These are phyloP conservation scores for Drosophila infuscata DNA, from an alignment of 2,888 invertebrate species.

Conservation along the genomic window DNA sequence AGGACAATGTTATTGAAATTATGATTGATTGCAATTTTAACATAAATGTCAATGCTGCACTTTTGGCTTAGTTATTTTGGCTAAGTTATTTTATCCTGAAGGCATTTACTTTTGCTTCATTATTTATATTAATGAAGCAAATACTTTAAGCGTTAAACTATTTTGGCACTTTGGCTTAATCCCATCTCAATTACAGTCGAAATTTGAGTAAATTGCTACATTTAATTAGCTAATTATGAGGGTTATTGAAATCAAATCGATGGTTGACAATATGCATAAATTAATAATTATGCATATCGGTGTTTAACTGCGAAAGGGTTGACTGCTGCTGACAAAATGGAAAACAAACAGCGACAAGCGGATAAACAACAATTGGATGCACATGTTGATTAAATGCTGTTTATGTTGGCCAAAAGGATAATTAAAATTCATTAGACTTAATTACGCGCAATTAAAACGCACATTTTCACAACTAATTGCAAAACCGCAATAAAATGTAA, in stretches of 20 bases:
- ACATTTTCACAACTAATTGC: slow-evolving; percentile 75
- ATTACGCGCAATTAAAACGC: slow-evolving; percentile 71
- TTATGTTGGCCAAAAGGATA: slow-evolving; percentile 46
- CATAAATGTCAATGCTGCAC: neutral
- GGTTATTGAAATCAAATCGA: slow-evolving; percentile 2
- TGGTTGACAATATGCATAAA: slow-evolving; percentile 24
- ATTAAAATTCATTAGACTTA: slow-evolving; percentile 74
- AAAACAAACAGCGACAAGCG: slow-evolving; percentile 17
- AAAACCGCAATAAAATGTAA: slow-evolving; percentile 23
- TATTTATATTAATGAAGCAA: neutral
- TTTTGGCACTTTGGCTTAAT: slow-evolving; percentile 24
- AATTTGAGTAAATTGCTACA: slow-evolving; percentile 38
- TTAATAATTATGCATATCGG: slow-evolving; percentile 47
- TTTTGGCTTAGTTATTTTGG: neutral
- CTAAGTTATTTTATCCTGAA: neutral
- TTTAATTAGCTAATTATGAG: slow-evolving; percentile 41
- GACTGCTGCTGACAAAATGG: slow-evolving; percentile 59
- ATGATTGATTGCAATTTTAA: neutral
- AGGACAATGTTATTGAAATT: neutral
- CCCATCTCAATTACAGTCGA: slow-evolving; percentile 19
- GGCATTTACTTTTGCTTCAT: no score
- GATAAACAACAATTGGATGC: slow-evolving; percentile 26
- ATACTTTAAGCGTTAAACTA: neutral
- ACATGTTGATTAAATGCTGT: slow-evolving; percentile 64
- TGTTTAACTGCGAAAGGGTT: slow-evolving; percentile 26